Evolutionary conservation across 2,113 vertebrate genomes (phyloP), one percentile per base, ranked within the genome.

Genomic region (Dipodomys stephensi): DNA sequence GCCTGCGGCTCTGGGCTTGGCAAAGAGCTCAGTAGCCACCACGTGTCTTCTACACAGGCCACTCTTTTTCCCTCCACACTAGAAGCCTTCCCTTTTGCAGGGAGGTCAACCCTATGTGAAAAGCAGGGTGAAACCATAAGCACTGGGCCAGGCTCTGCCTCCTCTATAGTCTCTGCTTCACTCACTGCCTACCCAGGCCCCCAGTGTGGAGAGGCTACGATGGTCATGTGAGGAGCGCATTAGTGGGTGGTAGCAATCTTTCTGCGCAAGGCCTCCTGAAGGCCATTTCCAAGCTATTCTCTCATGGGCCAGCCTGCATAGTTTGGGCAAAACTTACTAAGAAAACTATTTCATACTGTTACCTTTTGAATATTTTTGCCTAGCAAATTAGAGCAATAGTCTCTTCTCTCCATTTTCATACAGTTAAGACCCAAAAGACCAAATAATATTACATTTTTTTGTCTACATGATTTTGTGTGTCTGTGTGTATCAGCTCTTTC

Each of bases 331-430:
- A 3, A 12, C n/a, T 46, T 46, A 18, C 60, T 44, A 19, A n/a
- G n/a, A 23, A 80, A 53, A 6, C 12, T 4, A 4, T 72, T 60
- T 30, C 22, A 7, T 35, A 16, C 23, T 88, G 79, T 8, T 28
- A 1, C 46, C 32, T 68, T 30, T 71, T 30, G 22, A 28, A 2
- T 57, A 23, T 71, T 16, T 57, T 57, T 57, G 35, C 68, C 62
- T 39, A 27, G 16, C 92, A 92, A 94, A 94, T 90, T 89, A 79
- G 22, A 87, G 0, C 69, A 83, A 67, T 28, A n/a, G 19, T 23
- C 73, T 68, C 3, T 44, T 18, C 18, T 65, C 13, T 87, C 65
- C 4, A 1, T 68, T 20, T 35, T 74, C n/a, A 1, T 30, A 23
- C 1, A 65, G 2, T 27, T 30, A 76, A 72, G 74, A 35, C 69